Percentiles rank a stretch among this genome's conserved stretches.
Evolutionary conservation across 30 jellyfish, hydroid and myxozoan genomes (phyloP).

Genomic region (Chrysaora quinquecirrha): DNA sequence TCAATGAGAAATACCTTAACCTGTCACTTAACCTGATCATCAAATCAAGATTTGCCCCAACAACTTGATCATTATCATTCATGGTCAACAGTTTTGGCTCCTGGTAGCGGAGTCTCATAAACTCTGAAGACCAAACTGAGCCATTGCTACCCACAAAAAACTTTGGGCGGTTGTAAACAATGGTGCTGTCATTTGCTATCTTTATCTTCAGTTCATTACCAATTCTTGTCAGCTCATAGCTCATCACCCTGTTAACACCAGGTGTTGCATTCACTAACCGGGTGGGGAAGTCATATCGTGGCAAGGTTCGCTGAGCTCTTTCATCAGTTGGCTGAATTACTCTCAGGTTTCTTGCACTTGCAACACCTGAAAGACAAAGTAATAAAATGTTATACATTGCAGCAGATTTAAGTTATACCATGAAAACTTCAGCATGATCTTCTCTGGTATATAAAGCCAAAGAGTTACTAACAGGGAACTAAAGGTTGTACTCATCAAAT

Average conservation of each 20-base stretch:
- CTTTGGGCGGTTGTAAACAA: conserved; percentile 15
- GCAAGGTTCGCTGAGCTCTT: conserved; percentile 13
- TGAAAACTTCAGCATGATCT: not conserved
- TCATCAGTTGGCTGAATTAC: conserved; percentile 9
- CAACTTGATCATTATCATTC: conserved; percentile 1
- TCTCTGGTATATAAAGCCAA: not conserved
- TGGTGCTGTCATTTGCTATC: conserved; percentile 1
- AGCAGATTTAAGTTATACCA: not conserved
- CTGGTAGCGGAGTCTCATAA: conserved; percentile 9
- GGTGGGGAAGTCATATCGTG: conserved; percentile 35
- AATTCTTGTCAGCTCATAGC: conserved; percentile 23
- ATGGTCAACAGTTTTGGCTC: conserved; percentile 10
- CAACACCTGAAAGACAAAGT: conserved; percentile 4
- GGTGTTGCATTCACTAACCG: too few relatives aligned
- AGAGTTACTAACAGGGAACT: not conserved
- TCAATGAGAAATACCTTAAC: not conserved
- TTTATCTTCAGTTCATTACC: not conserved
- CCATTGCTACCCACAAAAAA: conserved; percentile 6
- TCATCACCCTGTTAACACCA: conserved; percentile 15
- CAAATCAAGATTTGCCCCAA: not conserved
- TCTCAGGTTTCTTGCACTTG: conserved; percentile 5
- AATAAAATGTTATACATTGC: not conserved
- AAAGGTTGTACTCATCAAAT: not conserved
- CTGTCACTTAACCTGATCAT: not conserved
- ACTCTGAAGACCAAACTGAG: conserved; percentile 25